phyloP scores from a whole-genome alignment of 1,140 invertebrate genomes.

The Thaumatotibia leucotreta region DNA sequence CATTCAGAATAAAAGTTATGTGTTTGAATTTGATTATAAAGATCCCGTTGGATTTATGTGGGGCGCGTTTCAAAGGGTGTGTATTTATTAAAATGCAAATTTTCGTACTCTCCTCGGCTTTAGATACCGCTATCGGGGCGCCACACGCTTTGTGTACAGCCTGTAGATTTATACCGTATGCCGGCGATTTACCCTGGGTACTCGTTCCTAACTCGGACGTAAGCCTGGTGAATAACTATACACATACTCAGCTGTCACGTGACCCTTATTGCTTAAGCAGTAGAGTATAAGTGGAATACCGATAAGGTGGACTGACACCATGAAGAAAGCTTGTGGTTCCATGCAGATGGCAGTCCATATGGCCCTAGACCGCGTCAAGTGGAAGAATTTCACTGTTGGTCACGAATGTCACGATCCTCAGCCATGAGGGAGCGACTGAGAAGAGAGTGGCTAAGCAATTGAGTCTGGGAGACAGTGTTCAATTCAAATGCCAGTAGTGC shows the following conservation, averaged over 20 bases:
- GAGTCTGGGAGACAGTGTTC: too few relatives aligned
- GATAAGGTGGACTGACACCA: too few relatives aligned
- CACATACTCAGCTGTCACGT: not conserved
- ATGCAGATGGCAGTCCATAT: too few relatives aligned
- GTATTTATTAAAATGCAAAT: slow-evolving; percentile 77
- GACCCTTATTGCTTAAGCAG: too few relatives aligned
- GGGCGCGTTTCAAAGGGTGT: slow-evolving; percentile 70
- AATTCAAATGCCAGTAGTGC: too few relatives aligned
- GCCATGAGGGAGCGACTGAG: too few relatives aligned
- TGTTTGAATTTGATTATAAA: slow-evolving; percentile 76
- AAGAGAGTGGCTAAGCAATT: too few relatives aligned
- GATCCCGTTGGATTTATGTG: slow-evolving; percentile 67
- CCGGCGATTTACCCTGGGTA: slow-evolving; percentile 35
- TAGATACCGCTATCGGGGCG: slow-evolving; percentile 67
- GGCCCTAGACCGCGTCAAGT: too few relatives aligned
- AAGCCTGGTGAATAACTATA: not conserved
- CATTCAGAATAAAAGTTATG: slow-evolving; percentile 65
- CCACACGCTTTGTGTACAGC: slow-evolving; percentile 70
- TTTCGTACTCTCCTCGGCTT: slow-evolving; percentile 60
- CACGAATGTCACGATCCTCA: too few relatives aligned
- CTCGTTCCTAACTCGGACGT: slow-evolving; percentile 22
- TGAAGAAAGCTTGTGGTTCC: too few relatives aligned
- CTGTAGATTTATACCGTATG: slow-evolving; percentile 71
- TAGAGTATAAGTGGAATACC: too few relatives aligned
- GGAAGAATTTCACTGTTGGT: too few relatives aligned